Percentiles rank a stretch among this genome's conserved stretches.
phyloP scores from a whole-genome alignment of 30 jellyfish, hydroid and myxozoan species.

The Phacellophora camtschatica region DNA sequence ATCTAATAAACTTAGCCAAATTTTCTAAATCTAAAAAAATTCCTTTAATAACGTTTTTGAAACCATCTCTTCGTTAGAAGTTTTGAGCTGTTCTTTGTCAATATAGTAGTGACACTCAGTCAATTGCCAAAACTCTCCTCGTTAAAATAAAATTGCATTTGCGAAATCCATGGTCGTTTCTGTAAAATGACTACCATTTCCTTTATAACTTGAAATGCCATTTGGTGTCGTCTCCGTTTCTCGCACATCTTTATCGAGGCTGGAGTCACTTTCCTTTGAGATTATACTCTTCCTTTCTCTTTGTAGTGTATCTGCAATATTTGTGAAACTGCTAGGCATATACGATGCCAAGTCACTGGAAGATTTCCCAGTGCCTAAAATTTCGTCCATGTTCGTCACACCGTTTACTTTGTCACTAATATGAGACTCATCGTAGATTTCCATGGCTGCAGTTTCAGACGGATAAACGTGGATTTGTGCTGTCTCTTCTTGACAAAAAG shows the following conservation, averaged over 20 bases:
- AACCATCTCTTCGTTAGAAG: no score
- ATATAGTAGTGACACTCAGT: no score
- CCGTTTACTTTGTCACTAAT: background rate
- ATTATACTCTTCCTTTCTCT: slow-evolving; percentile 24
- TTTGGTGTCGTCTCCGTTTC: background rate
- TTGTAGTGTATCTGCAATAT: slow-evolving; percentile 17
- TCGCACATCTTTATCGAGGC: background rate
- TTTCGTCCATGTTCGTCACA: slow-evolving; percentile 6
- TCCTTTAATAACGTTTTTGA: no score
- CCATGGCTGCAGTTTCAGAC: slow-evolving; percentile 53
- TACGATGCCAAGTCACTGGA: slow-evolving; percentile 19
- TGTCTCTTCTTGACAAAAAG: slow-evolving; percentile 21
- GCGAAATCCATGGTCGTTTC: slow-evolving; percentile 20
- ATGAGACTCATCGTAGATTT: slow-evolving; percentile 36
- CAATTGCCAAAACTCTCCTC: no score
- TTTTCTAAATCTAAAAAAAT: no score
- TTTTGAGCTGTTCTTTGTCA: no score
- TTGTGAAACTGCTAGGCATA: slow-evolving; percentile 21
- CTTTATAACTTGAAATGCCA: background rate
- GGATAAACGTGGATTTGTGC: slow-evolving; percentile 57
- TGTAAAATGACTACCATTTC: slow-evolving; percentile 13
- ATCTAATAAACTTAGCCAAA: no score
- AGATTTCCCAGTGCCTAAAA: background rate
- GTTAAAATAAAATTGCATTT: slow-evolving; percentile 28
- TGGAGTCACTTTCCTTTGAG: background rate